Conservation (phyloP, 2,797 vertebrate species). For the Coregonus ussuriensis region DNA sequence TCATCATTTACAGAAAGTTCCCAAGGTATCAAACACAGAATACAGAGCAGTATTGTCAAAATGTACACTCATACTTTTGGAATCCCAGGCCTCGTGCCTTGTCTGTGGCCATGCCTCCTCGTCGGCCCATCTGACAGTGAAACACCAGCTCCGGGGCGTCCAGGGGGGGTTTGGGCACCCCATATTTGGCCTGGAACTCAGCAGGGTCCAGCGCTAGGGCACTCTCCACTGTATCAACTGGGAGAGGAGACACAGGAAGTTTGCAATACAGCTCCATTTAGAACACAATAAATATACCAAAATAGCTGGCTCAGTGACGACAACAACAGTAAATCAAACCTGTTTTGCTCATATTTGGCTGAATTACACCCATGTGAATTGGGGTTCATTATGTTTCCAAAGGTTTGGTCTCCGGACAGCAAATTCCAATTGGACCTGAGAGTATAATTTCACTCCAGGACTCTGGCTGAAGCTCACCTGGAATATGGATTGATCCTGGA, state of each 20-base stretch:
- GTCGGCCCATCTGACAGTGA: slow-evolving; percentile 78
- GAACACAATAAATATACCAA: background rate
- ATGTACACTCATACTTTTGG: slow-evolving; percentile 64
- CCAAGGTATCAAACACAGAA: background rate
- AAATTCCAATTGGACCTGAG: background rate
- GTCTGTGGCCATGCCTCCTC: slow-evolving; percentile 70
- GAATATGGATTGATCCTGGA: slow-evolving; percentile 78
- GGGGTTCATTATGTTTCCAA: background rate
- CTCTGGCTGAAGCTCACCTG: slow-evolving; percentile 58
- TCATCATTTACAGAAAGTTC: background rate
- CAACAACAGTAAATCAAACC: background rate
- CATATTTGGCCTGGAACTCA: slow-evolving; percentile 74
- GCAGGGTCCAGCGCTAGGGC: slow-evolving; percentile 74
- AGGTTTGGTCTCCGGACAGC: background rate
- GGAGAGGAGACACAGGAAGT: slow-evolving; percentile 1
- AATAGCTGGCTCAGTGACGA: background rate
- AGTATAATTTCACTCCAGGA: background rate
- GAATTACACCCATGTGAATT: background rate
- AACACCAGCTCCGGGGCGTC: slow-evolving; percentile 76
- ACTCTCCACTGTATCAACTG: slow-evolving; percentile 74
- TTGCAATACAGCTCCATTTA: background rate
- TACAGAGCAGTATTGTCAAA: background rate
- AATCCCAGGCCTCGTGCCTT: slow-evolving; percentile 74
- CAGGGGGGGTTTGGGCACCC: slow-evolving; percentile 69
- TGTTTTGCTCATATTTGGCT: background rate